A percentile compares a stretch with the other conserved stretches of the same genome.
These are phyloP conservation scores for Tetheella fluctuosa DNA, from an alignment of 2,888 invertebrate genomes.

Conservation along the genomic window DNA sequence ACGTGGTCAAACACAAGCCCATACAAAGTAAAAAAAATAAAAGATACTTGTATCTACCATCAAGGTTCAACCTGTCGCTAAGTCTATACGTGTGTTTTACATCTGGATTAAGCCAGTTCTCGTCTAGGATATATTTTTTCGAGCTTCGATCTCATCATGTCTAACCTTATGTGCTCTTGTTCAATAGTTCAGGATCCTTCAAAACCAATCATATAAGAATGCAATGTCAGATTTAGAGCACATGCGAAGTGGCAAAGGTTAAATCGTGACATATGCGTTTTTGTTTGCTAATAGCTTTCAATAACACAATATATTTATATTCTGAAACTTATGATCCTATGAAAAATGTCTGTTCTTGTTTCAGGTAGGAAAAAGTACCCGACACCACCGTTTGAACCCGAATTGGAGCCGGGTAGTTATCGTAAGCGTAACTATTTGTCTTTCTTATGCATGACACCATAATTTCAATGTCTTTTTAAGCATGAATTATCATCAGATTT, in stretches of 20 bases:
- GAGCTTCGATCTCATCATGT: no score
- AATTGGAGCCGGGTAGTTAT: conserved; percentile 64
- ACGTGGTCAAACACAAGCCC: no score
- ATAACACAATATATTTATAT: neutral
- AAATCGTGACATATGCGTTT: neutral
- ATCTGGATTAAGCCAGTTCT: no score
- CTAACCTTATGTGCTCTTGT: no score
- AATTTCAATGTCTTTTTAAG: neutral
- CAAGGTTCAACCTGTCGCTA: no score
- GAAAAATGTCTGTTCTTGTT: conserved; percentile 54
- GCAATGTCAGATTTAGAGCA: conserved; percentile 5
- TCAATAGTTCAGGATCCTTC: no score
- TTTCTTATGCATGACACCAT: conserved; percentile 6
- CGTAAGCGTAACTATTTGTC: conserved; percentile 52
- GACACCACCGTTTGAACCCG: conserved; percentile 67
- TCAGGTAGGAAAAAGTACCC: conserved; percentile 77
- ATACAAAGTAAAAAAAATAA: no score
- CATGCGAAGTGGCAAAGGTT: neutral
- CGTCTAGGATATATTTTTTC: no score
- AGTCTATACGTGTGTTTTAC: no score
- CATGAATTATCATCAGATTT: neutral
- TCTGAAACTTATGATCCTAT: no score
- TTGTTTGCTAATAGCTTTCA: neutral
- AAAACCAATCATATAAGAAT: neutral
- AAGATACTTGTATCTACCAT: no score